Base-by-base conservation (phyloP, 1,140 invertebrate species). In the Euwallacea fornicatus region DNA sequence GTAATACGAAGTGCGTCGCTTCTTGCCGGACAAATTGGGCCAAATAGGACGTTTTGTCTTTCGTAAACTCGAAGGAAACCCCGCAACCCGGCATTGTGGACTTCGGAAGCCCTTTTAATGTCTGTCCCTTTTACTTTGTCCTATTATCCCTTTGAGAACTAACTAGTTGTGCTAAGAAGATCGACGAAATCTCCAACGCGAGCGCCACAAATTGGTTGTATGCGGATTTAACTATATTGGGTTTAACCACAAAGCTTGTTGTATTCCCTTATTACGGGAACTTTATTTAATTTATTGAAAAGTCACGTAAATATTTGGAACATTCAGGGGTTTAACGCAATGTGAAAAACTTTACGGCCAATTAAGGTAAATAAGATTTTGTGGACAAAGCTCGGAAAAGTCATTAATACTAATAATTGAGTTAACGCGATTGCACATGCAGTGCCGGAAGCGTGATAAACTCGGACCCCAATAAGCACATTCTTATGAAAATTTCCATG, bases 21-120 rank as follows among this genome's bases (percentile, higher is more conserved):
- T 50, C 46, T 50, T 50, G 46, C 46, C 46, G 46, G 46, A 50
- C 46, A 50, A 50, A 50, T 50, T 50, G 46, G 46, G 13, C 46
- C 46, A 50, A 50, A 50, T 50, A 50, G 46, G 46, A 50, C 46
- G 13, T 50, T 50, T 50, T 50, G 46, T 50, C 46, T 50, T 50
- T 50, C 46, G 46, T 10, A 10, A 50, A 50, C 46, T 50, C 9
- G 46, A 50, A 50, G 46, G 46, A 50, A 50, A 50, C 46, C 46
- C 46, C 46, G 46, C 9, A 13, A 13, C 9, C 46, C 46, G 46
- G 46, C 13, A 50, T 50, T 50, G 46, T 50, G 46, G 46, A 50
- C 46, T 50, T 50, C 13, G 46, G 46, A 50, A 50, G 46, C 13
- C 46, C 46, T 50, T 50, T 50, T 50, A 50, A 50, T 50, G 46